These are phyloP conservation scores for Brevipalpus yothersi DNA, from an alignment of 1,140 invertebrate species.

Conservation along the genomic window DNA sequence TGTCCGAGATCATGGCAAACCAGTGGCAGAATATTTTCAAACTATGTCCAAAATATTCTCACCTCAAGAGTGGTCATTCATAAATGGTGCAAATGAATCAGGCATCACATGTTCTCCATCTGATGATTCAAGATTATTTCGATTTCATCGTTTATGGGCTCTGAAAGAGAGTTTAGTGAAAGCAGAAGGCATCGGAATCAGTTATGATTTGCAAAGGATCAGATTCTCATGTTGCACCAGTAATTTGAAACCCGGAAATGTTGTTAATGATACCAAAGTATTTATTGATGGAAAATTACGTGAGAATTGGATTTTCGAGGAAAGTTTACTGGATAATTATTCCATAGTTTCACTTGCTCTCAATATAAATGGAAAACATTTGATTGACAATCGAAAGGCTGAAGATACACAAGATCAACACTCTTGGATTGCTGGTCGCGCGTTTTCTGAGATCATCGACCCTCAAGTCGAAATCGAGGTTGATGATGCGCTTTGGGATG, in stretches of 20 bases:
- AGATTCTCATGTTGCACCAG: slow-evolving; percentile 38
- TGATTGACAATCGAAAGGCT: not conserved
- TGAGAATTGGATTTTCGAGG: slow-evolving; percentile 56
- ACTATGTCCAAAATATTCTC: slow-evolving; percentile 62
- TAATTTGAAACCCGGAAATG: slow-evolving; percentile 19
- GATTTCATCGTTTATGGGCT: slow-evolving; percentile 33
- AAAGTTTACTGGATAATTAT: slow-evolving; percentile 45
- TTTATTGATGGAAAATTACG: slow-evolving; percentile 32
- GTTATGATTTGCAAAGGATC: slow-evolving; percentile 42
- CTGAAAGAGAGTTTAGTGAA: slow-evolving; percentile 91
- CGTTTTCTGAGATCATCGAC: too few species aligned
- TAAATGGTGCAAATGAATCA: slow-evolving; percentile 21
- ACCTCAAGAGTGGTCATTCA: slow-evolving; percentile 45
- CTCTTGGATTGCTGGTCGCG: too few species aligned
- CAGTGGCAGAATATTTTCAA: slow-evolving; percentile 43
- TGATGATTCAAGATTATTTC: not conserved
- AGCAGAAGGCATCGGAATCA: slow-evolving; percentile 60
- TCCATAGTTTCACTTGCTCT: slow-evolving; percentile 56
- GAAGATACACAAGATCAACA: not conserved
- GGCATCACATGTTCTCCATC: not conserved
- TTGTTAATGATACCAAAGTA: slow-evolving; percentile 38
- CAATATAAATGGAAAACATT: not conserved
- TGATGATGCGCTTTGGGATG: too few species aligned
- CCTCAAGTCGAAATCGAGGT: too few species aligned
- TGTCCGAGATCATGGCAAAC: slow-evolving; percentile 18